Evolutionary conservation across 2,888 invertebrate genomes (phyloP), one percentile per base, ranked within the genome.

Genomic region (Theretra japonica): DNA sequence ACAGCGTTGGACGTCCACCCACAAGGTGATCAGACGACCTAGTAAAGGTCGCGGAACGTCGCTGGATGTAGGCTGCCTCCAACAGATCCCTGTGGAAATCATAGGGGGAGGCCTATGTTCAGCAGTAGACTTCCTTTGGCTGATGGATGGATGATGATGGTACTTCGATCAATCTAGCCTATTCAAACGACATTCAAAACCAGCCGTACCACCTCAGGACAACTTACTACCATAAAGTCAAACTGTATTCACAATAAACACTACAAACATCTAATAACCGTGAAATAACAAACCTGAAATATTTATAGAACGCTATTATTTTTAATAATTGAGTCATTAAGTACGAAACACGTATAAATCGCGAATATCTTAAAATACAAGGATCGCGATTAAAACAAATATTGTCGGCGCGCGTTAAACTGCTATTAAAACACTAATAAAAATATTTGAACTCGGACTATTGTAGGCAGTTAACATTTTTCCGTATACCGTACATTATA

Each of bases 261-360:
- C 41, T n/a, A 33, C 28, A 19, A 30, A 21, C 28, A 19, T 17
- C 6, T 28, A 17, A 59, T 28, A 19, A 58, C 19, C 7, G 11
- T 62, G 23, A 4, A 21, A 65, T 6, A 65, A 48, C 23, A 65
- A 65, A n/a, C 2, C n/a, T 6, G 23, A 17, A 48, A 48, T 65
- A 65, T 65, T 65, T 65, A 7, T 21, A 41, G 4, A 19, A 5
- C 41, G 41, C 21, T 19, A n/a, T n/a, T 21, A 48, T 48, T 19
- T 8, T 62, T 21, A 62, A 62, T 65, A 65, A 65, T 23, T 23
- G 7, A 62, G 41, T 41, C 41, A 62, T 62, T 62, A 62, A 41
- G 21, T 41, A 41, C 53, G 19, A 15, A 65, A 48, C 65, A 23
- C 23, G 7, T 65, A 25, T 65, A 65, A 65, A 65, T 48, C 65